Percentiles rank a stretch among this genome's conserved stretches.
Conservation (phyloP, 2,888 invertebrate genomes). For the Hirtodrosophila cameraria region DNA sequence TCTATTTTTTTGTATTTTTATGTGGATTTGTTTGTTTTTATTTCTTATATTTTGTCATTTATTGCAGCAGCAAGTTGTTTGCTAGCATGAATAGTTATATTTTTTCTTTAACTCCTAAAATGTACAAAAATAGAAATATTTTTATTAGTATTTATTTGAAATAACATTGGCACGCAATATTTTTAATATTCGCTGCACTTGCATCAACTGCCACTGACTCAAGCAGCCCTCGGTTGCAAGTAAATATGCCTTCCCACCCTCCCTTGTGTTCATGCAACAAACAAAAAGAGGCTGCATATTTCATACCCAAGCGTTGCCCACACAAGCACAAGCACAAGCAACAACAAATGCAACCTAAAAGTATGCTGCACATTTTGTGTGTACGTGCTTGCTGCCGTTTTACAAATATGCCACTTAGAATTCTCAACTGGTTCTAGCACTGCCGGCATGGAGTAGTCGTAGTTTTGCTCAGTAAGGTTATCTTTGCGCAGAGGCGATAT, state of each 20-base stretch:
- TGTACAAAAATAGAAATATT: too few species aligned
- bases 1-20: not conserved
- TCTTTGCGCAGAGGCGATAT: slow-evolving; percentile 96
- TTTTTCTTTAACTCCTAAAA: too few species aligned
- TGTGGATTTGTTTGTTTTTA: too few species aligned
- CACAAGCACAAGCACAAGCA: slow-evolving; percentile 7
- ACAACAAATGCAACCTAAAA: slow-evolving; percentile 40
- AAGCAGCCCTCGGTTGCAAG: slow-evolving; percentile 1
- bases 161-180: too few species aligned
- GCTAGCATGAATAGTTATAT: too few species aligned
- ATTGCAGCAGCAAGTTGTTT: not conserved
- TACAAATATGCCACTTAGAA: slow-evolving; percentile 41
- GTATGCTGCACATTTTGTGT: slow-evolving; percentile 45
- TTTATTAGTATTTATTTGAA: too few species aligned
- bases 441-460: slow-evolving; percentile 31
- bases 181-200: too few species aligned
- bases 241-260: not conserved
- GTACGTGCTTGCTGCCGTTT: slow-evolving; percentile 3
- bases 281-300: slow-evolving; percentile 34
- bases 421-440: slow-evolving; percentile 63
- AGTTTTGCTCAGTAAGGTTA: slow-evolving; percentile 75
- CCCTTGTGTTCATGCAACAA: not conserved
- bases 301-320: not conserved
- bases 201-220: not conserved
- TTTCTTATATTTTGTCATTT: not conserved